These are phyloP conservation scores for Helogale parvula DNA, from an alignment of 2,113 vertebrate species.

Conservation along the genomic window DNA sequence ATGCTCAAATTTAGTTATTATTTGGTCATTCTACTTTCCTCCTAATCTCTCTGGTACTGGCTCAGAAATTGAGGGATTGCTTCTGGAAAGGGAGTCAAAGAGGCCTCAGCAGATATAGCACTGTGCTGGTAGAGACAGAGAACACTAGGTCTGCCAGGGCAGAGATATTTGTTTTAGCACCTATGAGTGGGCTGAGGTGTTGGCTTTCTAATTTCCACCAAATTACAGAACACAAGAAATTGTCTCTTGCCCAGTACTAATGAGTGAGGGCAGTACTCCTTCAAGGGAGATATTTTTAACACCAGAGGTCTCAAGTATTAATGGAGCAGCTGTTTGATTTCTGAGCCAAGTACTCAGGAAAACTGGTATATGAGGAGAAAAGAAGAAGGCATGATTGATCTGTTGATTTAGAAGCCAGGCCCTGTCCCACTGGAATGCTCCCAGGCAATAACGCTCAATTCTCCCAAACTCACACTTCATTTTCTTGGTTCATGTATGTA, in stretches of 20 bases:
- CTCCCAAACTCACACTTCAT: conserved; percentile 33
- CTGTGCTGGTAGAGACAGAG: background rate
- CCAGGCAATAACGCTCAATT: background rate
- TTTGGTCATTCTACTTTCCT: background rate
- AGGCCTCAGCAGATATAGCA: background rate
- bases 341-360: background rate
- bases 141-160: background rate
- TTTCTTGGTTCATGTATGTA: background rate
- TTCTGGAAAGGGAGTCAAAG: background rate
- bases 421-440: background rate
- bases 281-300: background rate
- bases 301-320: conserved; percentile 11
- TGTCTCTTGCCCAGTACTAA: background rate
- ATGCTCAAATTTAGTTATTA: background rate
- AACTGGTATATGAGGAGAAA: background rate
- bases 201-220: background rate
- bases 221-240: background rate
- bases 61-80: background rate
- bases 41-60: background rate
- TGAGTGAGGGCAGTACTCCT: background rate
- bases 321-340: conserved; percentile 35
- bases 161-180: background rate
- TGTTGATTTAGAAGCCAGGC: background rate
- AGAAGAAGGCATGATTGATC: background rate
- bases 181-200: background rate